Percentiles rank a stretch among this genome's conserved stretches.
phyloP scores from a whole-genome alignment of 2,113 vertebrate species.

The Tor tambroides region DNA sequence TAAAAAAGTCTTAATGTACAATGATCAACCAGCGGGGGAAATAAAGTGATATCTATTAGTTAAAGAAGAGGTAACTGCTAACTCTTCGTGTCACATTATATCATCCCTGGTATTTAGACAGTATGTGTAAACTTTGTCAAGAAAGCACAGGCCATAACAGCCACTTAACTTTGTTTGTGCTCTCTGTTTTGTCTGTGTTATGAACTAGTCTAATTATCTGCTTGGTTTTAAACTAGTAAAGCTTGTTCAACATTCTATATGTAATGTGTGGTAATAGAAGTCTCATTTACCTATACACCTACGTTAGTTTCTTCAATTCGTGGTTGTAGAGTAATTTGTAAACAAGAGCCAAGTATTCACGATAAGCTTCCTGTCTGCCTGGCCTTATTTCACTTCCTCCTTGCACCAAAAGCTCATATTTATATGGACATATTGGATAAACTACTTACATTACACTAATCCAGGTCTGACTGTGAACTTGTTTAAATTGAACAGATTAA shows the following conservation, averaged over 20 bases:
- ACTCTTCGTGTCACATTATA: not conserved
- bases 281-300: constrained; percentile 1
- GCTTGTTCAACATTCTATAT: not conserved
- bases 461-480: not conserved
- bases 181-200: not conserved
- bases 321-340: not conserved
- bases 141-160: not conserved
- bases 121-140: not conserved
- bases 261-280: not conserved
- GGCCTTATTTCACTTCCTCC: not conserved
- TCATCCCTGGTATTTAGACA: not conserved
- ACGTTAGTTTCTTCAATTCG: not conserved
- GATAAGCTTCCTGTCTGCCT: not conserved
- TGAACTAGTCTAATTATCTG: not conserved
- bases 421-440: not conserved
- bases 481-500: not conserved
- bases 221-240: not conserved
- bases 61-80: no score
- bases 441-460: not conserved
- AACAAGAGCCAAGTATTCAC: not conserved
- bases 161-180: not conserved
- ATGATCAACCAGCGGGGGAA: not conserved
- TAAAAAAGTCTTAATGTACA: not conserved
- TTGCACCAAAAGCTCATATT: not conserved
- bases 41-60: not conserved